Percentiles rank a stretch among this genome's conserved stretches.
Conservation (phyloP, 2,113 vertebrate genomes). For the Haplotaxodon microlepis region DNA sequence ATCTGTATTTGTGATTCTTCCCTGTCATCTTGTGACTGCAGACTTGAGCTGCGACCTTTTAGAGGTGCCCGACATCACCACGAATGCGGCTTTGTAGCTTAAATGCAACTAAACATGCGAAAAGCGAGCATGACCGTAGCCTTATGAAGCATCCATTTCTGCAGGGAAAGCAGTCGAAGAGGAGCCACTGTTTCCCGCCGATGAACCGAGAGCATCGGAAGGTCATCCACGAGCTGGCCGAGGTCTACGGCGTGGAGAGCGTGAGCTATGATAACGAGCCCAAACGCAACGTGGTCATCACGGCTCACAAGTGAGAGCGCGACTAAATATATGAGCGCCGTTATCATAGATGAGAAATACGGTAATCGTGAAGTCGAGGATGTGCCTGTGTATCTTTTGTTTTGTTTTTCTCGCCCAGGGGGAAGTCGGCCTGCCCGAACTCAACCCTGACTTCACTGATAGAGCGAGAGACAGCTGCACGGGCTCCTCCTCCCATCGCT, state of each 20-base stretch:
- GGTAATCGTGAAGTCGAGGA: neutral
- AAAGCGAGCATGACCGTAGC: neutral
- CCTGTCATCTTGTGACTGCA: neutral
- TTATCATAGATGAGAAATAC: neutral
- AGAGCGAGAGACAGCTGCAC: conserved; percentile 79
- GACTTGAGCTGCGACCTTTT: neutral
- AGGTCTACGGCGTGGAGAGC: conserved; percentile 88
- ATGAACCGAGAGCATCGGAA: conserved; percentile 95
- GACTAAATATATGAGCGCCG: rapidly evolving
- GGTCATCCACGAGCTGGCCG: conserved; percentile 92
- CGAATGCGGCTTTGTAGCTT: neutral
- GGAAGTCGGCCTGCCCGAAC: conserved; percentile 85
- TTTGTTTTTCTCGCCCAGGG: conserved; percentile 64
- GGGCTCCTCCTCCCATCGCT: conserved; percentile 88
- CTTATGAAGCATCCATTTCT: neutral
- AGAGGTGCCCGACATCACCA: neutral
- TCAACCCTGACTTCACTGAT: conserved; percentile 82
- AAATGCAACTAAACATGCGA: neutral
- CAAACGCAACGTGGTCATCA: conserved; percentile 93
- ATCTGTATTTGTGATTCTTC: neutral
- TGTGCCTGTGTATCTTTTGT: neutral
- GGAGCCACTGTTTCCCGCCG: conserved; percentile 89
- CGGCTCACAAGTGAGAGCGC: conserved; percentile 77
- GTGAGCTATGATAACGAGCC: conserved; percentile 96
- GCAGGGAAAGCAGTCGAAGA: conserved; percentile 87